These are phyloP conservation scores for Lampris incognitus DNA, from an alignment of 2,113 vertebrate species.

Conservation along the genomic window DNA sequence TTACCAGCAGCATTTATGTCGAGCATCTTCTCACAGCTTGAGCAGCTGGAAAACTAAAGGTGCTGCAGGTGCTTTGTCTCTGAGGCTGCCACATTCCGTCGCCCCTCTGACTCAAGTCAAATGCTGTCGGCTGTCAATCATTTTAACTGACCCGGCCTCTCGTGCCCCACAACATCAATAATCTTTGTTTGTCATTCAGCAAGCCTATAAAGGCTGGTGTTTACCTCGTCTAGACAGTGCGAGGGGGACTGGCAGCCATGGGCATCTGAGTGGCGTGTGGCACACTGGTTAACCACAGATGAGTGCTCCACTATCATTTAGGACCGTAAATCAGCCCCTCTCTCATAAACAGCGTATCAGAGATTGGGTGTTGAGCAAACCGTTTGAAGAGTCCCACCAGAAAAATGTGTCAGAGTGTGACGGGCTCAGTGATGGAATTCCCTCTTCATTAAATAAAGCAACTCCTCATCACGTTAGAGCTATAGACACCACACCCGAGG, in stretches of 20 bases:
- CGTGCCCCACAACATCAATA: constrained; percentile 50
- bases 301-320: constrained; percentile 68
- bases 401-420: constrained; percentile 42
- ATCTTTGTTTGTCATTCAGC: constrained; percentile 59
- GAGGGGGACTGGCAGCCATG: constrained; percentile 53
- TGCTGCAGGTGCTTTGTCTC: constrained; percentile 9
- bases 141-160: constrained; percentile 48
- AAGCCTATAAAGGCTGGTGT: constrained; percentile 64
- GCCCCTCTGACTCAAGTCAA: constrained; percentile 6
- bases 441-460: constrained; percentile 39
- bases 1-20: constrained; percentile 46
- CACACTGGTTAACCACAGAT: constrained; percentile 69
- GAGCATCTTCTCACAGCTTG: constrained; percentile 31
- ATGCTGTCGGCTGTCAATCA: constrained; percentile 56
- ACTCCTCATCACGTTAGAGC: constrained; percentile 42
- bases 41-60: constrained; percentile 20
- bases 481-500: constrained; percentile 21
- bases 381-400: constrained; percentile 36
- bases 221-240: constrained; percentile 77
- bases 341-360: constrained; percentile 56
- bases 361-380: constrained; percentile 43
- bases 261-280: constrained; percentile 57
- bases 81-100: not conserved
- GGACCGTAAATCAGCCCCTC: constrained; percentile 67
- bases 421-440: constrained; percentile 30